Evolutionary conservation across 2,797 vertebrate species (phyloP).

Genomic region (Enteromius thamalakanensis): DNA sequence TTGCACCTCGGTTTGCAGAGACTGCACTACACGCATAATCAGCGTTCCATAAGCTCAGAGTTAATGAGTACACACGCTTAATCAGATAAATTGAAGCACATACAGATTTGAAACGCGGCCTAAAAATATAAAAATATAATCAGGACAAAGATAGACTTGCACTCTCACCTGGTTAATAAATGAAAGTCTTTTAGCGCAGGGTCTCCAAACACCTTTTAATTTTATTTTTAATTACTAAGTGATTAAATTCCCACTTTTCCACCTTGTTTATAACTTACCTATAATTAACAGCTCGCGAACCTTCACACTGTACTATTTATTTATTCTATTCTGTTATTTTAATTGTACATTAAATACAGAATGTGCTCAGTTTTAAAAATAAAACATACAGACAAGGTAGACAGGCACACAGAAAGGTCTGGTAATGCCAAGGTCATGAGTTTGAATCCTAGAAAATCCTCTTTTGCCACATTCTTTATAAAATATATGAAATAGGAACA

Average conservation of each 20-base stretch:
- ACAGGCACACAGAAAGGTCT: conserved; percentile 1
- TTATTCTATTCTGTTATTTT: neutral
- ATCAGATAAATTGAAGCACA: conserved; percentile 71
- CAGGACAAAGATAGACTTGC: conserved; percentile 64
- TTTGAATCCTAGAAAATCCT: conserved; percentile 18
- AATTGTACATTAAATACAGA: conserved; percentile 3
- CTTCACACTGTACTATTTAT: neutral
- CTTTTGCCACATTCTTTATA: conserved; percentile 19
- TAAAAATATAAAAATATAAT: conserved; percentile 39
- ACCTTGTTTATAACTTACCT: conserved; percentile 66
- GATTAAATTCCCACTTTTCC: conserved; percentile 69
- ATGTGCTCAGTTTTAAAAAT: neutral
- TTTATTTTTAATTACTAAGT: conserved; percentile 70
- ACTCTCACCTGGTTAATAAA: conserved; percentile 70
- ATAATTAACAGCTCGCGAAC: conserved; percentile 70
- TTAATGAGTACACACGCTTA: conserved; percentile 68
- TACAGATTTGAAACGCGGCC: conserved; percentile 58
- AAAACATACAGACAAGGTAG: neutral
- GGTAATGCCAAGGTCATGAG: conserved; percentile 23
- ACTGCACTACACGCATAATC: neutral
- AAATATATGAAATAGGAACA: neutral
- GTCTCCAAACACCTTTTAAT: conserved; percentile 67
- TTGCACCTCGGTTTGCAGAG: neutral
- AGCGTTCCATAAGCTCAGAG: conserved; percentile 21
- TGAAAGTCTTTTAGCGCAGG: conserved; percentile 46